These are phyloP conservation scores for Cnemophilus loriae DNA, from an alignment of 2,113 vertebrate genomes.

Conservation along the genomic window DNA sequence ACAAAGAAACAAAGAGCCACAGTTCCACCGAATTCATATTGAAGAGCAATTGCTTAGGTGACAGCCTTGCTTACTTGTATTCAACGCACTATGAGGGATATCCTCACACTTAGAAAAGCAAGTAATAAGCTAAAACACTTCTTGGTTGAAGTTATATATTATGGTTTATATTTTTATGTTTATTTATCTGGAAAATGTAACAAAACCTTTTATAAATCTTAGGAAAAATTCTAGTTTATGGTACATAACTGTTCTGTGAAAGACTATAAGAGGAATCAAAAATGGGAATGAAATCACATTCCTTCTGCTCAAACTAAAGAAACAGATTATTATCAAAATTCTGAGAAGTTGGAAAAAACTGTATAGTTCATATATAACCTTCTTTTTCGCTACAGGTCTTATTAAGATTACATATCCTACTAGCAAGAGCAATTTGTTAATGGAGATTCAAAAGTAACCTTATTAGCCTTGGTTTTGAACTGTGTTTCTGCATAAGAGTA, in stretches of 20 bases:
- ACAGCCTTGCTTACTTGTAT: not conserved
- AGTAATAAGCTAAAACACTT: not conserved
- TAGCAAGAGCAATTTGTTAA: not conserved
- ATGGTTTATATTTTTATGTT: not conserved
- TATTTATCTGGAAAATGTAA: not conserved
- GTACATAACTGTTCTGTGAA: not conserved
- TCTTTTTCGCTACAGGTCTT: not conserved
- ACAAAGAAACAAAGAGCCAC: not conserved
- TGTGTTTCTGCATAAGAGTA: not conserved
- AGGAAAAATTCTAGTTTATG: not conserved
- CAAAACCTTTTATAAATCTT: not conserved
- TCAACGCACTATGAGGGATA: not conserved
- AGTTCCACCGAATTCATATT: not conserved
- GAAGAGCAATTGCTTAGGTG: not conserved
- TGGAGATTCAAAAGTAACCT: not conserved
- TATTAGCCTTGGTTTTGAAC: not conserved
- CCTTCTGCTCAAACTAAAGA: not conserved
- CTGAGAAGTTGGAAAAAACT: not conserved
- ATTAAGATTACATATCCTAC: too few species aligned
- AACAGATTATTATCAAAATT: not conserved
- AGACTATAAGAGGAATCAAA: not conserved
- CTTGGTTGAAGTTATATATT: not conserved
- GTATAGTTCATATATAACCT: not conserved
- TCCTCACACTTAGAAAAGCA: not conserved
- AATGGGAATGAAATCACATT: not conserved